Percentiles rank a stretch among this genome's conserved stretches.
Conservation (phyloP, 1,140 invertebrate species). For the Sycophaga agraensis region DNA sequence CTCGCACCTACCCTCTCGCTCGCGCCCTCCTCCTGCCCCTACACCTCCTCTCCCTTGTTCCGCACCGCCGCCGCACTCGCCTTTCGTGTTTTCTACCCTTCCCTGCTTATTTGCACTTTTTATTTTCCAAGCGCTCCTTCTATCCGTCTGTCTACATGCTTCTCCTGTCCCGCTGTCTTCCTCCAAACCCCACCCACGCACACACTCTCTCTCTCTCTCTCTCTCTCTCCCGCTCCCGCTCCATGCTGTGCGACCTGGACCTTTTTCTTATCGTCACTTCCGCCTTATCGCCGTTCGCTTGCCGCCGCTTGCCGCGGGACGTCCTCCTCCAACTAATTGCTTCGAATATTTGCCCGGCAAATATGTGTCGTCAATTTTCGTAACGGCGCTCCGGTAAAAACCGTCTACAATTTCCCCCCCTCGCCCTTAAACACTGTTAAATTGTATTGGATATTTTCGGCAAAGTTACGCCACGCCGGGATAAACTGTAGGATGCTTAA, state of each 20-base stretch:
- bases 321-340: background rate
- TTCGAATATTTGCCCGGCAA: background rate
- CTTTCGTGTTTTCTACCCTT: constrained; percentile 4
- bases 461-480: too few relatives aligned
- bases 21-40: background rate
- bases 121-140: background rate
- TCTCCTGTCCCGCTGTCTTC: background rate
- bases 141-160: background rate
- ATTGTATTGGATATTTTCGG: too few relatives aligned
- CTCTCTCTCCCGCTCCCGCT: too few relatives aligned
- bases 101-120: constrained; percentile 21
- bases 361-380: constrained; percentile 6
- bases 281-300: background rate
- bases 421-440: too few relatives aligned
- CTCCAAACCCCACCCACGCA: too few relatives aligned
- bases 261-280: background rate
- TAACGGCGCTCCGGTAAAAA: background rate
- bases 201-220: too few relatives aligned
- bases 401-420: too few relatives aligned
- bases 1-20: constrained; percentile 4
- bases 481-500: too few relatives aligned
- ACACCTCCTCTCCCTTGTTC: constrained; percentile 27
- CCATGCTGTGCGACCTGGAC: background rate
- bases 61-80: too few relatives aligned
- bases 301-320: background rate